These are phyloP conservation scores for Lordiphosa stackelbergi DNA, from an alignment of 1,140 invertebrate species.

Conservation along the genomic window DNA sequence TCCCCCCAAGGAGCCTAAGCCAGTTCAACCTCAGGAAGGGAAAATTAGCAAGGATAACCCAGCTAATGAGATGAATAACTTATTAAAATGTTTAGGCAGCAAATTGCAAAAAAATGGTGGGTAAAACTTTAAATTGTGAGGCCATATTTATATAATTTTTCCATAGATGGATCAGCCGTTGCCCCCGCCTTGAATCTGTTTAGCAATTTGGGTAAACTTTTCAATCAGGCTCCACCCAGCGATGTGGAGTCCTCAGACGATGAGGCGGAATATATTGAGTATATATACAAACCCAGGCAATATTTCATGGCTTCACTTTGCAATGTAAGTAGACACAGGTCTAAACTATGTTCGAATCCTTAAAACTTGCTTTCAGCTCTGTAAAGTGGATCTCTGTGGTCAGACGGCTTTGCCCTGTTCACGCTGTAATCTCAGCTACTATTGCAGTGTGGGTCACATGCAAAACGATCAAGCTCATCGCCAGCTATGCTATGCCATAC, in stretches of 20 bases:
- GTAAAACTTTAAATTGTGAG: not conserved
- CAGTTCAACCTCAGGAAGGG: not conserved
- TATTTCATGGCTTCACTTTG: constrained; percentile 70
- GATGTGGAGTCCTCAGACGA: constrained; percentile 65
- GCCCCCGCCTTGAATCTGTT: constrained; percentile 38
- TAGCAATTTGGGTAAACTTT: constrained; percentile 61
- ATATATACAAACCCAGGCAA: constrained; percentile 68
- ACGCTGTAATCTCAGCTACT: constrained; percentile 79
- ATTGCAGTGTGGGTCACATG: constrained; percentile 79
- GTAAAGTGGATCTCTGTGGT: constrained; percentile 58
- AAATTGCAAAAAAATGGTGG: constrained; percentile 49
- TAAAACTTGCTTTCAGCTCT: constrained; percentile 34
- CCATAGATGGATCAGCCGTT: constrained; percentile 26
- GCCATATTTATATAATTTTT: not conserved
- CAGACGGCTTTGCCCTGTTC: constrained; percentile 61
- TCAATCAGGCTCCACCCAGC: constrained; percentile 56
- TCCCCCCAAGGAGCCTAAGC: not conserved
- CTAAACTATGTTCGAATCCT: too few relatives aligned
- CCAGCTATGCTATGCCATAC: constrained; percentile 77
- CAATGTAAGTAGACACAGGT: constrained; percentile 46
- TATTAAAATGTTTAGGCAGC: constrained; percentile 44
- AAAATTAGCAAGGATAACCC: constrained; percentile 7
- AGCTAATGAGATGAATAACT: constrained; percentile 26
- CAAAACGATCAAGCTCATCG: constrained; percentile 77
- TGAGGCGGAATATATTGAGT: constrained; percentile 74